Evolutionary conservation across 2,888 invertebrate genomes (phyloP).

Genomic region (Orthonychiurus folsomi): DNA sequence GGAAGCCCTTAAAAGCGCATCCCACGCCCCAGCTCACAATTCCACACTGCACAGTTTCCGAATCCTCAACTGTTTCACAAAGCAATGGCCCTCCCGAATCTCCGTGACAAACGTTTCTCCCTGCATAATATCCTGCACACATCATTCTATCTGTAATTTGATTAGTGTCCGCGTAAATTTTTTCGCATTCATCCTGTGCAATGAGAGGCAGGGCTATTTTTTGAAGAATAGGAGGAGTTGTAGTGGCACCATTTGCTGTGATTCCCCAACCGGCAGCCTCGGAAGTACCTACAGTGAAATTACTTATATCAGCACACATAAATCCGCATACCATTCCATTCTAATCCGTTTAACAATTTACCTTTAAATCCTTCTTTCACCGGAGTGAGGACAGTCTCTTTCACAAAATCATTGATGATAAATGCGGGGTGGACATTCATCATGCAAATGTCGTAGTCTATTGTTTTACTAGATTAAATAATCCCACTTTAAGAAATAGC

Average conservation of each 20-base stretch:
- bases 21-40: neutral
- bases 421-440: no score
- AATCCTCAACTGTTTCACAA: neutral
- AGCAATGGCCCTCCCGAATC: slow-evolving; percentile 3
- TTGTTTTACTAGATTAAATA: neutral
- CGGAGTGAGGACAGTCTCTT: no score
- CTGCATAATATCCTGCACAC: neutral
- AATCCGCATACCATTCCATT: no score
- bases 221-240: neutral
- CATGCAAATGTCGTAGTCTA: neutral
- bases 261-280: neutral
- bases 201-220: neutral
- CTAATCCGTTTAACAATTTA: no score
- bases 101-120: slow-evolving; percentile 2
- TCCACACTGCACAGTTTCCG: neutral
- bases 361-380: no score
- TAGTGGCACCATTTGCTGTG: neutral
- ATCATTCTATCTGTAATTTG: neutral
- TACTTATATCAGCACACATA: no score
- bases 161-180: neutral
- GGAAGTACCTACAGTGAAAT: neutral
- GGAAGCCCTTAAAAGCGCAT: neutral
- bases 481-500: no score
- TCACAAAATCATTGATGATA: no score
- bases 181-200: neutral